These are phyloP conservation scores for Xiphorhynchus elegans DNA, from an alignment of 2,113 vertebrate genomes.

Conservation along the genomic window DNA sequence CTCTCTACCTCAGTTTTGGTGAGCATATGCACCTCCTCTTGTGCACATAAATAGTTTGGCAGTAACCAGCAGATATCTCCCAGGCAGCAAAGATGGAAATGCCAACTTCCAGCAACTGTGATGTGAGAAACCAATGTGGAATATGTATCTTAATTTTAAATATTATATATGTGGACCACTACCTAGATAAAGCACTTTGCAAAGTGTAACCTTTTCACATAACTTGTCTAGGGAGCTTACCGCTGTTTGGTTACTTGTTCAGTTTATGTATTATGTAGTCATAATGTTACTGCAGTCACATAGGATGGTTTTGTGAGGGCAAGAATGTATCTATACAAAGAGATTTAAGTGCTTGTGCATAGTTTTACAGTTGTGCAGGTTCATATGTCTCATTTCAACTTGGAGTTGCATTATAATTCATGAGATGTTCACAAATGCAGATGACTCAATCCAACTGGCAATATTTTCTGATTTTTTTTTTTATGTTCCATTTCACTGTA, in stretches of 20 bases:
- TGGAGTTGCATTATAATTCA: background rate
- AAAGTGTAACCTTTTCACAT: background rate
- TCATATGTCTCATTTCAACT: background rate
- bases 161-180: background rate
- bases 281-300: background rate
- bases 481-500: background rate
- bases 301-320: background rate
- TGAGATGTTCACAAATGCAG: background rate
- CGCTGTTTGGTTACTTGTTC: background rate
- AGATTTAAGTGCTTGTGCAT: background rate
- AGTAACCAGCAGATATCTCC: background rate
- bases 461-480: background rate
- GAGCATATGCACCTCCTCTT: background rate
- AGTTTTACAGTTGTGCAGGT: background rate
- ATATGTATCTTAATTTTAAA: background rate
- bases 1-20: background rate
- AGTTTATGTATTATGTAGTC: background rate
- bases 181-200: background rate
- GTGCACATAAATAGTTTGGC: background rate
- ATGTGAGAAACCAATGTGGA: background rate
- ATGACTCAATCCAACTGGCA: constrained; percentile 48
- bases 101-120: background rate
- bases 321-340: fast-evolving
- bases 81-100: background rate
- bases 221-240: background rate